Conservation (phyloP, 2,797 vertebrate species). For the Anableps anableps region DNA sequence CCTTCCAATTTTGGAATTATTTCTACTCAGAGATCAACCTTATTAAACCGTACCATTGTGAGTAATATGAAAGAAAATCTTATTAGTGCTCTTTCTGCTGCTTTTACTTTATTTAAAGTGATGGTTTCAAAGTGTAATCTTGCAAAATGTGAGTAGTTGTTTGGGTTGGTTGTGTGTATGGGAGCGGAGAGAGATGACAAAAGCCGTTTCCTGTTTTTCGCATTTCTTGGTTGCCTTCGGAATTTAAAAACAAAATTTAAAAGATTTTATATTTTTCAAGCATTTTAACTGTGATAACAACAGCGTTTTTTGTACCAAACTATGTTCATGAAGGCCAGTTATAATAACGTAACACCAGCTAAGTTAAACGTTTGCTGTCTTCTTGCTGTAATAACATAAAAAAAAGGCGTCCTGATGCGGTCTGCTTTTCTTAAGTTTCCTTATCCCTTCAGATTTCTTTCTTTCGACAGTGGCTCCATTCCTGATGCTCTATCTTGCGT, state of each 20-base stretch:
- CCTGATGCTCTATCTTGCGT: rapidly evolving
- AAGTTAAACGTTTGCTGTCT: not conserved
- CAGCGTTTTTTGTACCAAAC: not conserved
- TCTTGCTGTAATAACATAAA: not conserved
- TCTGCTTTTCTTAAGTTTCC: slow-evolving; percentile 45
- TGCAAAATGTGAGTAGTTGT: not conserved
- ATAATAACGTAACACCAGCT: not conserved
- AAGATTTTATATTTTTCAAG: not conserved
- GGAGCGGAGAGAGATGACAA: not conserved
- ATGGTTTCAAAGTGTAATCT: not conserved
- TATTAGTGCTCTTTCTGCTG: not conserved
- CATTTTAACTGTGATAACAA: not conserved
- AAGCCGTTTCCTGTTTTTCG: not conserved
- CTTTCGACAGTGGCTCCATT: rapidly evolving
- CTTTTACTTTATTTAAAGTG: not conserved
- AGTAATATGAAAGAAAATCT: too few species aligned
- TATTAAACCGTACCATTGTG: not conserved
- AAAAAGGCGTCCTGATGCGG: not conserved
- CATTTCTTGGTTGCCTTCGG: not conserved
- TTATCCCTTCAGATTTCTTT: rapidly evolving
- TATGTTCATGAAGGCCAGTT: not conserved
- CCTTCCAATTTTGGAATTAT: not conserved
- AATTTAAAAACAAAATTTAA: not conserved
- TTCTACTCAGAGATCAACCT: too few species aligned
- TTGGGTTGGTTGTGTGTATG: not conserved